These are phyloP conservation scores for Anableps anableps DNA, from an alignment of 2,797 vertebrate genomes.

Conservation along the genomic window DNA sequence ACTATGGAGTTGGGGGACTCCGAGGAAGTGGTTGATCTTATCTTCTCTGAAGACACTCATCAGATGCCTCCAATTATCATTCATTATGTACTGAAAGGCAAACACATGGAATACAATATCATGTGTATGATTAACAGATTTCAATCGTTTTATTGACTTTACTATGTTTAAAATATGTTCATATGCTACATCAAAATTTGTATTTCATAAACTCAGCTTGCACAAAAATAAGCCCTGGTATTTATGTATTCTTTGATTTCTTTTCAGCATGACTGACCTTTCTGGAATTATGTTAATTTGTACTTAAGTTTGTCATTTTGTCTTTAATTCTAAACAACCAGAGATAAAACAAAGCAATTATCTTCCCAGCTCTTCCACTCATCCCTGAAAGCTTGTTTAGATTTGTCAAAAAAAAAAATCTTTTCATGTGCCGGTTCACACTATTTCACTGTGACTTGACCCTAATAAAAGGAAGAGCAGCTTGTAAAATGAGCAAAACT, in stretches of 20 bases:
- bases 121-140: too few relatives aligned
- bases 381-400: background rate
- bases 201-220: background rate
- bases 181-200: background rate
- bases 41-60: too few relatives aligned
- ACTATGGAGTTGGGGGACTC: too few relatives aligned
- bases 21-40: too few relatives aligned
- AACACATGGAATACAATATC: too few relatives aligned
- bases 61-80: too few relatives aligned
- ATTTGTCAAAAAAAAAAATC: background rate
- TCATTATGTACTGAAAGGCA: too few relatives aligned
- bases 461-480: slow-evolving; percentile 19
- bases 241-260: background rate
- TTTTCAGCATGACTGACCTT: background rate
- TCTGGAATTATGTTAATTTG: background rate
- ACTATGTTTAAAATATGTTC: background rate
- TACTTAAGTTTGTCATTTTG: background rate
- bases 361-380: background rate
- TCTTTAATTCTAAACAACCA: background rate
- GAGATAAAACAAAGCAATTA: background rate
- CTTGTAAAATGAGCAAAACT: slow-evolving; percentile 50
- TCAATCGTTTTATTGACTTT: background rate
- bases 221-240: background rate
- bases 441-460: slow-evolving; percentile 42
- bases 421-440: slow-evolving; percentile 13